A percentile compares a stretch with the other conserved stretches of the same genome.
Conservation (phyloP, 1,140 invertebrate species). For the Cyclina sinensis region DNA sequence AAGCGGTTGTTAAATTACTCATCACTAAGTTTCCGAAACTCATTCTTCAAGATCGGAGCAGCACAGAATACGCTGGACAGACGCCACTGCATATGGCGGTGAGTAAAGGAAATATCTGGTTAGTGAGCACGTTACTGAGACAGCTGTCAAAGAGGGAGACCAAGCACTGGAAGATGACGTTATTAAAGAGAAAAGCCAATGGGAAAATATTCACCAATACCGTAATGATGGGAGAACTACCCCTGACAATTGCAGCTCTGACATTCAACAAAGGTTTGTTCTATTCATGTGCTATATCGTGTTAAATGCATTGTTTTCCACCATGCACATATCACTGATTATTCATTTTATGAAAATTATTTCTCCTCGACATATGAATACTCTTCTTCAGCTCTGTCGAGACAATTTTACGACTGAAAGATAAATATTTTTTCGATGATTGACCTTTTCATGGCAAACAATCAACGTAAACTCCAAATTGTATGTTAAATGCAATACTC, state of each 20-base stretch:
- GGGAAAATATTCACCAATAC: constrained; percentile 75
- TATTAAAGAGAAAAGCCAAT: constrained; percentile 68
- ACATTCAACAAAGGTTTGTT: constrained; percentile 69
- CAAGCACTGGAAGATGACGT: constrained; percentile 11
- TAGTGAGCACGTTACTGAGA: constrained; percentile 32
- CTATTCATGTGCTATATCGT: too few relatives aligned
- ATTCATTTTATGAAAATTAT: too few relatives aligned
- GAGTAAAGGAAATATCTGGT: constrained; percentile 72
- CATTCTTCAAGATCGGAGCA: constrained; percentile 51
- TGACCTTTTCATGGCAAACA: too few relatives aligned
- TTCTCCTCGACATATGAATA: too few relatives aligned
- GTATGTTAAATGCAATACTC: too few relatives aligned
- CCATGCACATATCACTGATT: too few relatives aligned
- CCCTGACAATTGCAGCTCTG: constrained; percentile 75
- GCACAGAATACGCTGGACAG: constrained; percentile 74
- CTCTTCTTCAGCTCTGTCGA: too few relatives aligned
- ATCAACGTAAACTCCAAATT: too few relatives aligned
- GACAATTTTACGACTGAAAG: too few relatives aligned
- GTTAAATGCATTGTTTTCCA: too few relatives aligned
- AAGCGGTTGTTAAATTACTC: constrained; percentile 45
- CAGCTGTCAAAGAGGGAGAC: neutral
- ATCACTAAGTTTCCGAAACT: constrained; percentile 64
- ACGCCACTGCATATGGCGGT: constrained; percentile 77
- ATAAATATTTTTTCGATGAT: too few relatives aligned
- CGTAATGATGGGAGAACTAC: constrained; percentile 80